Evolutionary conservation across 2,888 invertebrate genomes (phyloP), one percentile per base, ranked within the genome.

Genomic region (Sylvicola cinctus): DNA sequence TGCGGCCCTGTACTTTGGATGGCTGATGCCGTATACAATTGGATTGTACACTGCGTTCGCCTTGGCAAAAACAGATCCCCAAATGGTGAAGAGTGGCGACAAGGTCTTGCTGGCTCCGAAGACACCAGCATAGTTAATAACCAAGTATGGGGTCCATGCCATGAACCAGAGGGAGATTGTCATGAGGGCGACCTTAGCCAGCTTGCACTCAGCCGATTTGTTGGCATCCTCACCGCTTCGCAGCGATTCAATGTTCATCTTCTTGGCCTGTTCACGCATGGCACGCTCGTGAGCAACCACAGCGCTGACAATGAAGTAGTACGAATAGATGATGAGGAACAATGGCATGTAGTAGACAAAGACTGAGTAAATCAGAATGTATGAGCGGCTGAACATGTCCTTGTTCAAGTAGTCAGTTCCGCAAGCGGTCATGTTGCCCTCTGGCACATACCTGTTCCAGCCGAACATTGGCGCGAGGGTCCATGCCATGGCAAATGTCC

Each of bases 1-100:
- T 29, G 76, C 80, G 37, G 71, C 71, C 43, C 77, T 68, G 58
- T 79, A 81, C 55, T 76, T 79, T 12, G 79, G 79, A 59, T 80
- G 79, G 51, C 81, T 84, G 58, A 85, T 84, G 45, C 81, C 85
- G 52, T 87, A 87, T 42, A 87, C 84, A 52, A 85, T 81, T 16
- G 85, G 85, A 59, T 87, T 87, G 63, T 85, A 85, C 40, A 80
- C 78, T 41, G 84, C 81, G 47, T 83, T 85, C 40, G 85, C 80
- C 60, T 91, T 91, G 38, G 88, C 88, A 53, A 90, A 87, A 44
- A 88, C 68, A 25, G 88, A 83, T 34, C 83, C 81, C 80, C 84
- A 83, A 55, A 85, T 83, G 36, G 83, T 83, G 42, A 74, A 74
- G 42, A 85, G 61, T 13, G 85, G 85, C 42, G 68, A 77, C 45